phyloP scores from a whole-genome alignment of 2,113 vertebrate genomes.

The Lanius ludovicianus region DNA sequence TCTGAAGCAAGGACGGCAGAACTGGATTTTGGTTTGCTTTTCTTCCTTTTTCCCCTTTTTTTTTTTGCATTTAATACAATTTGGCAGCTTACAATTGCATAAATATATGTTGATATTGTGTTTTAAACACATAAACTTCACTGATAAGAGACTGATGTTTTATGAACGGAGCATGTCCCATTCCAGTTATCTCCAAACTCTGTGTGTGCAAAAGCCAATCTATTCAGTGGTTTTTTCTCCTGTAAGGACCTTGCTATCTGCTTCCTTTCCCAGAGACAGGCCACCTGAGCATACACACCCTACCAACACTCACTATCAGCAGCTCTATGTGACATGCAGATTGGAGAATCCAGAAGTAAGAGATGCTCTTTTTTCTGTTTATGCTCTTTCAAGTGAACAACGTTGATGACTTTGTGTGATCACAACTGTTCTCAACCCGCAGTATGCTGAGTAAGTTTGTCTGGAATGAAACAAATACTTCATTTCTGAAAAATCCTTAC shows the following conservation, averaged over 20 bases:
- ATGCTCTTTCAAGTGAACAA: neutral
- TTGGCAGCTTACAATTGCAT: neutral
- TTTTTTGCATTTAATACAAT: neutral
- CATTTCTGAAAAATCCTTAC: constrained; percentile 4
- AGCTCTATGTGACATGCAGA: neutral
- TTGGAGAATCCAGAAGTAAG: neutral
- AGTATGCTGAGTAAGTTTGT: neutral
- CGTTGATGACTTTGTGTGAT: neutral
- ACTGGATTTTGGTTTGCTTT: neutral
- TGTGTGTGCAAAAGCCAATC: neutral
- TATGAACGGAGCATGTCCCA: neutral
- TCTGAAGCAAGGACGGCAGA: neutral
- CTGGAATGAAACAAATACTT: neutral
- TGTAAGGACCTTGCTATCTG: neutral
- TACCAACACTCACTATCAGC: neutral
- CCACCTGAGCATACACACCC: neutral
- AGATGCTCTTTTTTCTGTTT: neutral
- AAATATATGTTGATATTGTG: neutral
- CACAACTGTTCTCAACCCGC: neutral
- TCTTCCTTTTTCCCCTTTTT: neutral
- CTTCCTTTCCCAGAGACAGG: neutral
- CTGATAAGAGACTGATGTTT: neutral
- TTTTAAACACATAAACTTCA: neutral
- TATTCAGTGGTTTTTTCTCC: neutral
- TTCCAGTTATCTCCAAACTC: neutral